Conservation (phyloP, 2,113 vertebrate species). For the Platichthys flesus region DNA sequence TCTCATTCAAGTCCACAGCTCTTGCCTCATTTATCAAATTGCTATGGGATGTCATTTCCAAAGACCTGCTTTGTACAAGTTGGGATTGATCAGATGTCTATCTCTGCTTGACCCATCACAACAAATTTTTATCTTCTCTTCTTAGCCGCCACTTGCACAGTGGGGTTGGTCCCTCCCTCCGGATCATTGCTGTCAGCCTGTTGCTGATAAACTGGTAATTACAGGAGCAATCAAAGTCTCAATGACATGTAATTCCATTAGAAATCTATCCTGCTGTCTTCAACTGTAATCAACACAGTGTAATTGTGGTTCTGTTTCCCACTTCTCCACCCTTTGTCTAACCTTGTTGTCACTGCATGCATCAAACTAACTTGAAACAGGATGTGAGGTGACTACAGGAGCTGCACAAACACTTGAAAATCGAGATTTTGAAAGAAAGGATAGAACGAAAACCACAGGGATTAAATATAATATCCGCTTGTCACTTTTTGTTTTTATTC, state of each 20-base stretch:
- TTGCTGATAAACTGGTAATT: slow-evolving; percentile 68
- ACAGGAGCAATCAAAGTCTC: slow-evolving; percentile 68
- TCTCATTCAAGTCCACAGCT: not conserved
- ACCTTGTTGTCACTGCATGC: slow-evolving; percentile 33
- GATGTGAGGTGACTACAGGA: slow-evolving; percentile 22
- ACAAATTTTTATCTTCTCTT: slow-evolving; percentile 26
- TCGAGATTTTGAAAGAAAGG: no score
- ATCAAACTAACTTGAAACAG: slow-evolving; percentile 28
- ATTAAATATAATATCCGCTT: no score
- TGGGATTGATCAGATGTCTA: slow-evolving; percentile 36
- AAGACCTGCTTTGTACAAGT: not conserved
- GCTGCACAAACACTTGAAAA: slow-evolving; percentile 12
- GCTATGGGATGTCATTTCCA: not conserved
- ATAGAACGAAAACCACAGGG: no score
- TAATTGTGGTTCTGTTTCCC: slow-evolving; percentile 53
- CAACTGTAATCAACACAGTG: slow-evolving; percentile 62
- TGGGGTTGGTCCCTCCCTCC: slow-evolving; percentile 29
- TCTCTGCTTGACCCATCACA: slow-evolving; percentile 11
- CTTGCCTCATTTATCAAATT: slow-evolving; percentile 10
- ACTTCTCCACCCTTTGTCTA: slow-evolving; percentile 29
- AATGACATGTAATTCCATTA: slow-evolving; percentile 78
- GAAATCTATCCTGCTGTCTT: slow-evolving; percentile 34
- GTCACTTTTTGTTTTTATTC: not conserved
- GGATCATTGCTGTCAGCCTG: slow-evolving; percentile 58
- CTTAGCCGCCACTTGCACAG: slow-evolving; percentile 14